A percentile compares a stretch with the other conserved stretches of the same genome.
phyloP scores from a whole-genome alignment of 2,888 invertebrate genomes.

The Chorisops tibialis region DNA sequence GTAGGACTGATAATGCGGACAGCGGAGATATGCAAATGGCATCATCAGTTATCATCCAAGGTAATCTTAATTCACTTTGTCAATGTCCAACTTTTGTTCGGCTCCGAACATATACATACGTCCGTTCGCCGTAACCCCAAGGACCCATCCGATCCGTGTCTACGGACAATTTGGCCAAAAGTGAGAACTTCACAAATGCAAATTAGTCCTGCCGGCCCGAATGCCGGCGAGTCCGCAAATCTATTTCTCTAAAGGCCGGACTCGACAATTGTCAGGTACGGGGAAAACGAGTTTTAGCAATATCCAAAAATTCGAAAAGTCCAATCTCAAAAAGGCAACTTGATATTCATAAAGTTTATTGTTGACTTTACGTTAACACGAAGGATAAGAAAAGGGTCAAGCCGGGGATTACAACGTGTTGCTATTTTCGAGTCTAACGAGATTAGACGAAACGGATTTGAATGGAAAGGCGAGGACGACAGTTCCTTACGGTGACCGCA shows the following conservation, averaged over 20 bases:
- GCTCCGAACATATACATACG: not conserved
- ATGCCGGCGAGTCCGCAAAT: not conserved
- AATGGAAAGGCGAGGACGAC: not conserved
- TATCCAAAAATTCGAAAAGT: not conserved
- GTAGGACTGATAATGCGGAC: conserved; percentile 29
- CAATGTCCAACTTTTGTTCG: conserved; percentile 28
- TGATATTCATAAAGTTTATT: conserved; percentile 10
- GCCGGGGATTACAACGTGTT: conserved; percentile 19
- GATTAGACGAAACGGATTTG: conserved; percentile 13
- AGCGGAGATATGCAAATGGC: conserved; percentile 29
- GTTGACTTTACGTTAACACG: not conserved
- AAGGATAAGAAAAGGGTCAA: conserved; percentile 3
- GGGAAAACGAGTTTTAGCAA: not conserved
- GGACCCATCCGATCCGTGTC: too few relatives aligned
- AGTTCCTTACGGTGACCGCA: conserved; percentile 1
- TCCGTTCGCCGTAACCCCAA: too few relatives aligned
- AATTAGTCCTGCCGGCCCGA: not conserved
- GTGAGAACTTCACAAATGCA: not conserved
- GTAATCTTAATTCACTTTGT: conserved; percentile 30
- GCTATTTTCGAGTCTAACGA: conserved; percentile 20
- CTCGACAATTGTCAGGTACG: not conserved
- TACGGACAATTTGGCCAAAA: too few relatives aligned
- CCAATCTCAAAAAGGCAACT: not conserved
- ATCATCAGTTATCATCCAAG: conserved; percentile 30
- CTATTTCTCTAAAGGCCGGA: not conserved